phyloP scores from a whole-genome alignment of 2,888 invertebrate genomes.

The Dasypolia templi region DNA sequence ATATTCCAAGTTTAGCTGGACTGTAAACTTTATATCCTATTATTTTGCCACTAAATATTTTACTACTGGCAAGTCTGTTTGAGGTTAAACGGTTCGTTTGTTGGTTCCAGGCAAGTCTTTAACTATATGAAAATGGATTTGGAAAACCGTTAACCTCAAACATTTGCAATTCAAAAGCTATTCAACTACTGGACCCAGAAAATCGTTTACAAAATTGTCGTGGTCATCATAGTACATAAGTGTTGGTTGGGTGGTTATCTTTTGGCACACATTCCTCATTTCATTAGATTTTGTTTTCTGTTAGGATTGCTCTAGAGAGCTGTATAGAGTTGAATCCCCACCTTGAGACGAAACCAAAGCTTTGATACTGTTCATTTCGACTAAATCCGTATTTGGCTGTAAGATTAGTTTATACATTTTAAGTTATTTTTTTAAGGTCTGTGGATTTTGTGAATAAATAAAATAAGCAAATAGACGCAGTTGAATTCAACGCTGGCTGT shows the following conservation, averaged over 20 bases:
- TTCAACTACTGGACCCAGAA: conserved; percentile 11
- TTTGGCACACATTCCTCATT: neutral
- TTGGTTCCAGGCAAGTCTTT: conserved; percentile 3
- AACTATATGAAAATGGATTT: conserved; percentile 23
- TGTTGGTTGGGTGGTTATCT: neutral
- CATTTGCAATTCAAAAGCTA: conserved; percentile 42
- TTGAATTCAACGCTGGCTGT: no score
- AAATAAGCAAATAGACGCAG: neutral
- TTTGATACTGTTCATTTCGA: no score
- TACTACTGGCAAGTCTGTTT: conserved; percentile 10
- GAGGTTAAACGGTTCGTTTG: conserved; percentile 29
- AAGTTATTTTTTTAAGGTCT: no score
- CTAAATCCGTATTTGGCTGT: no score
- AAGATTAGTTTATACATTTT: no score
- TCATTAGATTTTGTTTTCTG: no score
- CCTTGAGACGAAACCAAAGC: neutral
- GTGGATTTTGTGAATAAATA: no score
- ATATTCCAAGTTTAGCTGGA: conserved; percentile 11
- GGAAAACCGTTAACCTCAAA: conserved; percentile 30
- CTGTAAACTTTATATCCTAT: neutral
- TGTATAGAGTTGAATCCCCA: neutral
- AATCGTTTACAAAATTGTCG: neutral
- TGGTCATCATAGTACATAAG: neutral
- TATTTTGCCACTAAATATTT: conserved; percentile 13
- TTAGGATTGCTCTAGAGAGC: neutral